Base-by-base conservation (phyloP, 2,797 vertebrate genomes). In the Carduelis carduelis region DNA sequence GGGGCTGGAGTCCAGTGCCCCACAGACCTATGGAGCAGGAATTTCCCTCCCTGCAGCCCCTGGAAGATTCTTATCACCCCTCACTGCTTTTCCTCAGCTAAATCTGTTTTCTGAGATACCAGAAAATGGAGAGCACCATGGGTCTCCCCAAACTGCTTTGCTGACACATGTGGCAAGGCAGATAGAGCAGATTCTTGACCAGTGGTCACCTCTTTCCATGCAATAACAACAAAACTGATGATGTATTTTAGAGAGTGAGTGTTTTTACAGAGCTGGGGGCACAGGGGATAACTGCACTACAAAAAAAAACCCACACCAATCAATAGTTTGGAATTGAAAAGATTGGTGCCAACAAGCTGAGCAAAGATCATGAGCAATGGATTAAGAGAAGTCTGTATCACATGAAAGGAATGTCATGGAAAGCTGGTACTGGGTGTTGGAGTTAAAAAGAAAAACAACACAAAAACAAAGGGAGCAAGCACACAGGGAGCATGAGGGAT, bases 311-410 rank as follows among this genome's bases (percentile, higher is more conserved):
- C 9, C 12, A 55, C 6, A 80, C 5, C 61, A 26, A 83, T 60
- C 71, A 53, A 26, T 30, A 76, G 50, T 32, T 79, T 6, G 60
- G 77, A 59, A 69, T 12, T 50, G 47, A 60, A 53, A 90, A 89
- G 60, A 26, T 8, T 37, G 34, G 57, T 69, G 53, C 35, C 85
- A 80, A 66, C 32, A 61, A 88, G 50, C 61, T 71, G 46, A 65
- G 59, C 26, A 64, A 95, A 84, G 56, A 87, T 49, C 47, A 50
- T 16, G 37, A 92, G 84, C 78, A 93, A 82, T 9, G 37, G 83
- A 83, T 87, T 89, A 74, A 79, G 69, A 59, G 22, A 69, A 76
- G 83, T 21, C 61, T 41, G 4, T 34, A 52, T 60, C 53, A 65
- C 63, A 56, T 13, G 35, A 71, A 93, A 90, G 56, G 64, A 88